phyloP scores from a whole-genome alignment of 2,113 vertebrate genomes.

The Cebus imitator region DNA sequence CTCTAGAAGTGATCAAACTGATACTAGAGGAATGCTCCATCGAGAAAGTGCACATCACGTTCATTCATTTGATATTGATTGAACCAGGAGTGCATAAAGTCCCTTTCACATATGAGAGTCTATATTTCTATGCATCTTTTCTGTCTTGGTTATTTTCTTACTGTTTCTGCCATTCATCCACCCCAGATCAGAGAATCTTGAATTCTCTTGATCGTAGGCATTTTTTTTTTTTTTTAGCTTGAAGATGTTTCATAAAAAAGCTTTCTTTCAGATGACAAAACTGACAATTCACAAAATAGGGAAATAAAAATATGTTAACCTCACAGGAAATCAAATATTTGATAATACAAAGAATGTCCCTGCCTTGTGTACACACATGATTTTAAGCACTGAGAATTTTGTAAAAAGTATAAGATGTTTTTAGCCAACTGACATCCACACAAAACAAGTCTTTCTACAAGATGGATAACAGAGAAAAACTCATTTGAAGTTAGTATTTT shows the following conservation, averaged over 20 bases:
- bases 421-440: slow-evolving; percentile 31
- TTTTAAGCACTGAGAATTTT: slow-evolving; percentile 39
- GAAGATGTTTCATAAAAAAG: slow-evolving; percentile 61
- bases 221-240: slow-evolving; percentile 41
- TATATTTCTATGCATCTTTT: slow-evolving; percentile 4
- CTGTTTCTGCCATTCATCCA: neutral
- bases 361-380: slow-evolving; percentile 21
- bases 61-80: neutral
- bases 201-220: slow-evolving; percentile 62
- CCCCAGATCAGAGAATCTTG: slow-evolving; percentile 56
- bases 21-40: neutral
- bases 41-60: neutral
- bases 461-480: slow-evolving; percentile 24
- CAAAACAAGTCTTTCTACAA: slow-evolving; percentile 36
- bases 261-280: slow-evolving; percentile 58
- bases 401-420: slow-evolving; percentile 46
- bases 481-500: slow-evolving; percentile 21
- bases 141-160: slow-evolving; percentile 32
- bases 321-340: slow-evolving; percentile 76
- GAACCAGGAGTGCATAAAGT: neutral
- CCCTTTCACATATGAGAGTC: neutral
- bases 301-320: slow-evolving; percentile 70
- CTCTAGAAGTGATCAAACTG: neutral
- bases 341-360: slow-evolving; percentile 54
- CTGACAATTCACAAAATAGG: slow-evolving; percentile 65